Conservation (phyloP, 2,113 vertebrate species). For the Antennarius striatus region DNA sequence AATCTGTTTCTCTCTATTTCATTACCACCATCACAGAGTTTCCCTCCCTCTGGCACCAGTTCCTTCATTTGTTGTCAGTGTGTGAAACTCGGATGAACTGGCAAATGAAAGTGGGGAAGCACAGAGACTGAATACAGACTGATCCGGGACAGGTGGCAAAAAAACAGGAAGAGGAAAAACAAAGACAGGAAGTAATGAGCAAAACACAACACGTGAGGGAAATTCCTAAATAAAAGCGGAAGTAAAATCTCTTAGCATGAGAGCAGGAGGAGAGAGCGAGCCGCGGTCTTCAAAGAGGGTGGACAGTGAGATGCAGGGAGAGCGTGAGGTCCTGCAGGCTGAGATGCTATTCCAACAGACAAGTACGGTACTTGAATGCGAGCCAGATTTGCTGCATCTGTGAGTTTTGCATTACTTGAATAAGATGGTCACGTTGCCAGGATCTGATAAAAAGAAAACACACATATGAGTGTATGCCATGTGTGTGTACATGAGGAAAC, state of each 20-base stretch:
- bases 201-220: too few species aligned
- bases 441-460: conserved; percentile 50
- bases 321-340: conserved; percentile 6
- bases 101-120: too few species aligned
- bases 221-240: too few species aligned
- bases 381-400: not conserved
- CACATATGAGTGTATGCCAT: conserved; percentile 15
- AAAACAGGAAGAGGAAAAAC: too few species aligned
- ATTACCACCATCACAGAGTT: conserved; percentile 48
- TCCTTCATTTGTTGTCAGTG: conserved; percentile 23
- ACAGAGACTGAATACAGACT: too few species aligned
- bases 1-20: conserved; percentile 54
- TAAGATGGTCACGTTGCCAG: conserved; percentile 32
- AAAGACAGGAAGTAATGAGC: too few species aligned
- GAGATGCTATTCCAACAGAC: conserved; percentile 13
- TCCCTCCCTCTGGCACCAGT: conserved; percentile 29
- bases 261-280: conserved; percentile 25
- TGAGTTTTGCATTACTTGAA: conserved; percentile 20
- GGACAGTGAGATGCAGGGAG: not conserved
- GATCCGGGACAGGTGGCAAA: too few species aligned
- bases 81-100: too few species aligned
- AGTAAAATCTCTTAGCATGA: not conserved
- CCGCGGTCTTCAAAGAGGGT: too few species aligned
- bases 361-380: conserved; percentile 16
- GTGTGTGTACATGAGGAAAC: conserved; percentile 19